Percentiles rank a stretch among this genome's conserved stretches.
Evolutionary conservation across 2,113 vertebrate genomes (phyloP).

Genomic region (Chaetops frenatus): DNA sequence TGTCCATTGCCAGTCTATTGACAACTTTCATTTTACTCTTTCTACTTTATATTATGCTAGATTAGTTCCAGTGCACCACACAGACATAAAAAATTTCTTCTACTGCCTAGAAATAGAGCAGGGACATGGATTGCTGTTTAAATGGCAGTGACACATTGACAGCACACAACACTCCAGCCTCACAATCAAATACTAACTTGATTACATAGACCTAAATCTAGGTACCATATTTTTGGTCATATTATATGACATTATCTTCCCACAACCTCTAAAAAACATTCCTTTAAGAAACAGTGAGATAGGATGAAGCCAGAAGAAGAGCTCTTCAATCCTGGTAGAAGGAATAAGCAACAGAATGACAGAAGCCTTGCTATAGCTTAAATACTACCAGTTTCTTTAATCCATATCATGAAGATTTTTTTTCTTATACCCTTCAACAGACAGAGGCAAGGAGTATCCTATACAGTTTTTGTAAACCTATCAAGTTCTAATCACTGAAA

Average conservation of each 20-base stretch:
- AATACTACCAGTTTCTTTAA: neutral
- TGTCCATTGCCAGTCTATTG: neutral
- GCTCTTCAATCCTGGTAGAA: neutral
- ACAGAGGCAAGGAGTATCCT: neutral
- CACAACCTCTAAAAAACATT: accelerated
- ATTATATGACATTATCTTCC: neutral
- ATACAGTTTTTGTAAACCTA: neutral
- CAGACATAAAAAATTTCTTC: neutral
- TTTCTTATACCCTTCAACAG: neutral
- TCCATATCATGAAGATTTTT: neutral
- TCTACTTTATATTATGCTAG: neutral
- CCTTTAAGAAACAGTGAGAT: neutral
- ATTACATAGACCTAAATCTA: neutral
- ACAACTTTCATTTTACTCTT: neutral
- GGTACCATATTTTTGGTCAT: neutral
- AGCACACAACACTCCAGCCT: neutral
- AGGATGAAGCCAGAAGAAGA: neutral
- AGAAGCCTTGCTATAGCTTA: neutral
- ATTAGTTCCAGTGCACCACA: neutral
- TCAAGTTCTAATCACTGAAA: neutral
- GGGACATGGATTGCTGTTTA: neutral
- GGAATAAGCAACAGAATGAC: neutral
- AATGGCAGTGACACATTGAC: neutral
- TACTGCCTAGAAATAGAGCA: neutral
- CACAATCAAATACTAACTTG: neutral